A percentile compares a stretch with the other conserved stretches of the same genome.
These are phyloP conservation scores for Psittacula cyanocephala DNA, from an alignment of 2,113 vertebrate species.

Conservation along the genomic window DNA sequence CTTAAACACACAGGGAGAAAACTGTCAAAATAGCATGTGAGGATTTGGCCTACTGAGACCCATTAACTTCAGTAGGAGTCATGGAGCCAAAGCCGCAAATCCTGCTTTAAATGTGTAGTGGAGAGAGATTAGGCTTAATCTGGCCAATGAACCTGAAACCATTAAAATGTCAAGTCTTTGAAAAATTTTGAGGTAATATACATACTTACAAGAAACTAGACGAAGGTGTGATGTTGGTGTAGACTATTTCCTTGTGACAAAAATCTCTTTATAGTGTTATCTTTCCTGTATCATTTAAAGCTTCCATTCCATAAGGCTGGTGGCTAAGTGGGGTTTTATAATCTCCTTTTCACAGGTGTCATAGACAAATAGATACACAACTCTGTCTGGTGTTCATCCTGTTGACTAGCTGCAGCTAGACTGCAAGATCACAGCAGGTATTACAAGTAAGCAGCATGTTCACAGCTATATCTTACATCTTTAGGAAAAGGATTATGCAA, in stretches of 20 bases:
- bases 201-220: background rate
- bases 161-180: constrained; percentile 12
- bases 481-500: constrained; percentile 24
- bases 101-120: background rate
- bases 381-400: background rate
- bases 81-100: background rate
- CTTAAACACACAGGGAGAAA: background rate
- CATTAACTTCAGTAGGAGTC: background rate
- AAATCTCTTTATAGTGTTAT: background rate
- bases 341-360: constrained; percentile 31
- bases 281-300: background rate
- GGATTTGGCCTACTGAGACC: background rate
- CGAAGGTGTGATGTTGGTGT: background rate
- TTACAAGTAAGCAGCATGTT: background rate
- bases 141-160: background rate
- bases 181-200: background rate
- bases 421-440: constrained; percentile 29
- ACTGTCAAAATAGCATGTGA: background rate
- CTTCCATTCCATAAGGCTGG: background rate
- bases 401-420: background rate
- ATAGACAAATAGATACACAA: background rate
- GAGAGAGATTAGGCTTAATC: background rate
- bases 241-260: background rate
- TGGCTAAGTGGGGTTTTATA: background rate
- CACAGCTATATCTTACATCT: background rate